Evolutionary conservation across 2,797 vertebrate species (phyloP).

Genomic region (Cuniculus paca): DNA sequence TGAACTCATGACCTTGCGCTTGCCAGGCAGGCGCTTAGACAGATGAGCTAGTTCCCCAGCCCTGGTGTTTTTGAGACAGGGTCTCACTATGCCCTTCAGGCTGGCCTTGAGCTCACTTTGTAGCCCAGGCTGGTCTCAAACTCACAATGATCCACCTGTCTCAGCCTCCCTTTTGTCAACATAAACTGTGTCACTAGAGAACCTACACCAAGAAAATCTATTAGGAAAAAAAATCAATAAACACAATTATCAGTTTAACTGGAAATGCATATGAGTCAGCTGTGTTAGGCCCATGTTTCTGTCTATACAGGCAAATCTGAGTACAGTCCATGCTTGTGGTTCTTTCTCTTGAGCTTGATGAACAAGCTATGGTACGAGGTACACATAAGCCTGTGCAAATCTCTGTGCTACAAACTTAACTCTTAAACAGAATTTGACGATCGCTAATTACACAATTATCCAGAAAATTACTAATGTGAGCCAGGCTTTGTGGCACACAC

Average conservation of each 20-base stretch:
- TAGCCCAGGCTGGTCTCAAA: not conserved
- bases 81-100: no score
- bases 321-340: not conserved
- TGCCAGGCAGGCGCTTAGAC: no score
- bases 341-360: not conserved
- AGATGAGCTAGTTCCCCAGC: no score
- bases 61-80: no score
- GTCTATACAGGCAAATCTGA: not conserved
- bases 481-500: no score
- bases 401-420: slow-evolving; percentile 31
- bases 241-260: not conserved
- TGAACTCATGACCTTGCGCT: no score
- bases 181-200: not conserved
- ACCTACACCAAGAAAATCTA: not conserved
- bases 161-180: no score
- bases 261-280: not conserved
- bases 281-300: not conserved
- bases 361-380: no score
- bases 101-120: not conserved
- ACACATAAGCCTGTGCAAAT: not conserved
- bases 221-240: slow-evolving; percentile 15
- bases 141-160: no score
- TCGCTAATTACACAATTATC: slow-evolving; percentile 63
- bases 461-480: slow-evolving; percentile 49
- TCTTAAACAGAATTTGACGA: slow-evolving; percentile 36